Conservation (phyloP, 2,888 invertebrate species). For the Pristionchus arcanus region DNA sequence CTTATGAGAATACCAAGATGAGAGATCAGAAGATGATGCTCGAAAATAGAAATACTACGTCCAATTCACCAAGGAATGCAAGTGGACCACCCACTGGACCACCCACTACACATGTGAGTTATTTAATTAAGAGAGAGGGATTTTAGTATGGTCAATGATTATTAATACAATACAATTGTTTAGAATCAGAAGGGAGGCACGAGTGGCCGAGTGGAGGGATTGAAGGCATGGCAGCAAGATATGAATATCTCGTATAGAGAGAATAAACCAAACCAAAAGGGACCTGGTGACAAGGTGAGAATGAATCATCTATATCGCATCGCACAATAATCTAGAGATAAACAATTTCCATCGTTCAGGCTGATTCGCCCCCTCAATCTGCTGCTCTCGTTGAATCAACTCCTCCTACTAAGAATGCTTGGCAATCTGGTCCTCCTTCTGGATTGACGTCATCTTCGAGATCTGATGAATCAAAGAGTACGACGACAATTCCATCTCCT, state of each 20-base stretch:
- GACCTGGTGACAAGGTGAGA: not conserved
- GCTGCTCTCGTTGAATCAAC: not conserved
- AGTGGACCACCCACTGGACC: constrained; percentile 20
- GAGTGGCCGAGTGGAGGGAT: constrained; percentile 10
- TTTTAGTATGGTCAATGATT: too few relatives aligned
- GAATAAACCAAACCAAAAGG: not conserved
- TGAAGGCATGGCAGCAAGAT: constrained; percentile 37
- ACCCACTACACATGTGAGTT: not conserved
- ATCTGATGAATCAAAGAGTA: constrained; percentile 28
- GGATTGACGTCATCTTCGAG: constrained; percentile 17
- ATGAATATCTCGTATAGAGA: constrained; percentile 13
- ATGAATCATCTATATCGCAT: not conserved
- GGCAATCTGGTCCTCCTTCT: constrained; percentile 46
- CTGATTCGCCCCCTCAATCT: not conserved
- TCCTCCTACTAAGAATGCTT: constrained; percentile 46
- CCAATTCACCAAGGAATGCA: not conserved
- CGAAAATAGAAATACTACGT: constrained; percentile 4
- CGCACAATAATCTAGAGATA: too few relatives aligned
- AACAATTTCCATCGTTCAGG: not conserved
- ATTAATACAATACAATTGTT: not conserved
- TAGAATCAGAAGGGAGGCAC: not conserved
- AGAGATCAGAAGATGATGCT: constrained; percentile 45
- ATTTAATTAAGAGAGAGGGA: not conserved
- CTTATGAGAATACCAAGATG: constrained; percentile 40
- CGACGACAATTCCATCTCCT: not conserved